A percentile compares a stretch with the other conserved stretches of the same genome.
Evolutionary conservation across 2,888 invertebrate species (phyloP).

Genomic region (Macrophya annulata): DNA sequence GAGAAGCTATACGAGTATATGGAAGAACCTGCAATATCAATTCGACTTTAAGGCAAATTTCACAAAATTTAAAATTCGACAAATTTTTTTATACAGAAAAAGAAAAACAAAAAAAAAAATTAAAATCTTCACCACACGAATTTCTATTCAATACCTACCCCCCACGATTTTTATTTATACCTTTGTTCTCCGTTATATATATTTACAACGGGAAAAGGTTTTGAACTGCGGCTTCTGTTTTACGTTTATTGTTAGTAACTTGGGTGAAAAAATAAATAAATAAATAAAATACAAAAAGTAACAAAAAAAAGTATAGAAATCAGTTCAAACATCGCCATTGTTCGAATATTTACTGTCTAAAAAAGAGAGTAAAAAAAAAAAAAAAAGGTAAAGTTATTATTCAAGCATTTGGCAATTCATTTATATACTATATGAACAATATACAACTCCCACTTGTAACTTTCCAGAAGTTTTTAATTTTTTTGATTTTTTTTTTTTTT

Average conservation of each 20-base stretch:
- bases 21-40: neutral
- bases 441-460: neutral
- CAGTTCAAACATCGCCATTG: neutral
- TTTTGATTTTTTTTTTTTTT: neutral
- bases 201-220: too few species aligned
- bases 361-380: neutral
- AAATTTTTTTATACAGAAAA: too few species aligned
- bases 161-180: neutral
- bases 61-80: neutral
- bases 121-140: neutral
- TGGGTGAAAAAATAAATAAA: neutral
- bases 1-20: neutral
- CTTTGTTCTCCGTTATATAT: neutral
- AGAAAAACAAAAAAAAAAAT: too few species aligned
- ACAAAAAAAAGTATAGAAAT: neutral
- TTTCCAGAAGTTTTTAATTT: neutral
- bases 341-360: neutral
- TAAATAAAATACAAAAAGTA: too few species aligned
- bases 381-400: neutral
- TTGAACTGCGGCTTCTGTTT: constrained; percentile 1
- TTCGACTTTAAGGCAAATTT: neutral
- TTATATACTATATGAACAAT: neutral
- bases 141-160: neutral
- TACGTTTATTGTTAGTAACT: constrained; percentile 2
- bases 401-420: neutral